Evolutionary conservation across 2,797 vertebrate genomes (phyloP).

Genomic region (Margarornis squamiger): DNA sequence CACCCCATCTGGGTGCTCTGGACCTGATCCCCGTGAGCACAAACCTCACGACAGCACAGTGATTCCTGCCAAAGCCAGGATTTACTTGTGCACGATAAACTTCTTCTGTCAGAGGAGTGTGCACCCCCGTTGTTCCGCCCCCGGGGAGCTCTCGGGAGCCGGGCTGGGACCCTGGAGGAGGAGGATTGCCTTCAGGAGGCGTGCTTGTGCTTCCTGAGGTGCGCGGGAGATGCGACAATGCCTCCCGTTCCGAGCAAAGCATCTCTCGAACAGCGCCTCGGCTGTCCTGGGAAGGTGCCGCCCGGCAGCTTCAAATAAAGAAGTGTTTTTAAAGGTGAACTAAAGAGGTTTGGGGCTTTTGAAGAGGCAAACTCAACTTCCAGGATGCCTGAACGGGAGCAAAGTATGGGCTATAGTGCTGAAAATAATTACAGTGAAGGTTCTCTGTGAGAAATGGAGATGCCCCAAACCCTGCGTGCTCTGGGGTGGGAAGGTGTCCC

Average conservation of each 20-base stretch:
- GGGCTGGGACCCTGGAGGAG: too few relatives aligned
- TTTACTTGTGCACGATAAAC: neutral
- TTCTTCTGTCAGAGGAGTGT: rapidly evolving
- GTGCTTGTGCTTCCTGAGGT: conserved; percentile 49
- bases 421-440: rapidly evolving
- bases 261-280: neutral
- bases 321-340: neutral
- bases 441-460: neutral
- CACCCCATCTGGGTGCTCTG: neutral
- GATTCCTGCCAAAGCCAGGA: neutral
- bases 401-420: neutral
- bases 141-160: rapidly evolving
- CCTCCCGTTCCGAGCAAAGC: neutral
- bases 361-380: neutral
- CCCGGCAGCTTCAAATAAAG: rapidly evolving
- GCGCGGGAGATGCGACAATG: neutral
- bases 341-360: neutral
- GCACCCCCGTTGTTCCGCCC: neutral
- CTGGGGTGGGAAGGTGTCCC: rapidly evolving
- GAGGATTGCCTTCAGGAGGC: conserved; percentile 58
- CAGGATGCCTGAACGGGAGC: neutral
- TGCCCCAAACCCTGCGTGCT: rapidly evolving
- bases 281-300: neutral
- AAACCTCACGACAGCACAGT: rapidly evolving
- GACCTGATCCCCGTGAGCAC: rapidly evolving